Conservation (phyloP, 2,113 vertebrate genomes). For the Engraulis encrasicolus region DNA sequence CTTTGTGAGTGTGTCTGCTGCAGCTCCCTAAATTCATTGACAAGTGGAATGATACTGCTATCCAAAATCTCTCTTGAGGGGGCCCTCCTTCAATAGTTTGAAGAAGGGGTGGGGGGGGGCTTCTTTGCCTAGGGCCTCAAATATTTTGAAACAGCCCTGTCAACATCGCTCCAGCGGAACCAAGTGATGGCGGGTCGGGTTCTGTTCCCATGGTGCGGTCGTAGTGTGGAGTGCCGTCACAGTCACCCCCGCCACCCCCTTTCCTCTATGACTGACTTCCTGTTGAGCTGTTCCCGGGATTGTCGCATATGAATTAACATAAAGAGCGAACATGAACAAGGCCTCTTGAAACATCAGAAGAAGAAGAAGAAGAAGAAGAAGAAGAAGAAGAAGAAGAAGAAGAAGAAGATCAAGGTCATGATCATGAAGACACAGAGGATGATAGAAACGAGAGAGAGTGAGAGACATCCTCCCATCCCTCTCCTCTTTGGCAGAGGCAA, state of each 20-base stretch:
- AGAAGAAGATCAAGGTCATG: background rate
- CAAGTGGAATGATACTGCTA: no score
- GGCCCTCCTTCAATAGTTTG: no score
- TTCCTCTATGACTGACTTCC: background rate
- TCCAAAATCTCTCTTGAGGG: no score
- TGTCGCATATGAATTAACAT: background rate
- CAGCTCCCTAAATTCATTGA: no score
- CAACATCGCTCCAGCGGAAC: background rate
- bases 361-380: background rate
- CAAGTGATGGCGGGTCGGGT: background rate
- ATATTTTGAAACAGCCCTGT: no score
- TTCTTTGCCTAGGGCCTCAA: no score
- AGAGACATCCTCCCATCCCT: background rate
- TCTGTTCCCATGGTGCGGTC: background rate
- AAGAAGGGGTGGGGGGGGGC: no score
- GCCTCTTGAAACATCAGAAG: background rate
- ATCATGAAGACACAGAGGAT: background rate
- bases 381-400: background rate
- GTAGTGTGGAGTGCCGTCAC: background rate
- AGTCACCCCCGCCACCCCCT: background rate
- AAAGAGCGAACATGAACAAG: conserved; percentile 12
- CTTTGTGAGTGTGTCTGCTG: no score
- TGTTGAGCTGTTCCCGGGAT: background rate
- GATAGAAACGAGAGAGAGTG: background rate
- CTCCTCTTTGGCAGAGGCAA: conserved; percentile 13